Conservation (phyloP, 2,797 vertebrate genomes). For the Synaphobranchus kaupii region DNA sequence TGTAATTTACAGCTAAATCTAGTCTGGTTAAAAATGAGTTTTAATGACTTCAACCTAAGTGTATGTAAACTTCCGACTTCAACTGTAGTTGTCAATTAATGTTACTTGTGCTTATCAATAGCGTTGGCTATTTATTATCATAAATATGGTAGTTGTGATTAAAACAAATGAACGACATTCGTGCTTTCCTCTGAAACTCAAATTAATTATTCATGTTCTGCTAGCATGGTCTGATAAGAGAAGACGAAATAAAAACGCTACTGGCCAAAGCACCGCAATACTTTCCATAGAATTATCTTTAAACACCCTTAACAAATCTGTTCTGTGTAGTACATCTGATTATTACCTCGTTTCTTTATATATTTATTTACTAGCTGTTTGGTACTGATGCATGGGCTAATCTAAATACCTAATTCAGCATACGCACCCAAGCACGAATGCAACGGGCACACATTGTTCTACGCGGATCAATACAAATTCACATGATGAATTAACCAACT, state of each 20-base stretch:
- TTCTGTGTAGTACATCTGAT: background rate
- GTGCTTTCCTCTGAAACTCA: background rate
- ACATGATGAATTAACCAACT: slow-evolving; percentile 3
- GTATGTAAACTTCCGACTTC: too few relatives aligned
- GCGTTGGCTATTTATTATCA: background rate
- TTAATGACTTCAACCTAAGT: too few relatives aligned
- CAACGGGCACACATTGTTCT: background rate
- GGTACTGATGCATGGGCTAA: background rate
- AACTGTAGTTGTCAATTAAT: background rate
- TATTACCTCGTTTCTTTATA: background rate
- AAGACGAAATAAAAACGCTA: background rate
- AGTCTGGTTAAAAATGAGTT: too few relatives aligned
- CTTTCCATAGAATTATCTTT: background rate
- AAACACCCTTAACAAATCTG: background rate
- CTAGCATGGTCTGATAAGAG: background rate
- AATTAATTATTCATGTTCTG: background rate
- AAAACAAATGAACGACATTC: background rate
- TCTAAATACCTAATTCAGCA: background rate
- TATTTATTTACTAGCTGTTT: background rate
- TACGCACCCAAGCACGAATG: background rate
- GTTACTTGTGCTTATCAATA: background rate
- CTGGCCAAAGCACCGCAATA: background rate
- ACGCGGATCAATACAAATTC: background rate
- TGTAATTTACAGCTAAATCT: too few relatives aligned
- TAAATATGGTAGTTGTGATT: background rate